These are phyloP conservation scores for Sabatieria punctata DNA, from an alignment of 2,888 invertebrate species.

Conservation along the genomic window DNA sequence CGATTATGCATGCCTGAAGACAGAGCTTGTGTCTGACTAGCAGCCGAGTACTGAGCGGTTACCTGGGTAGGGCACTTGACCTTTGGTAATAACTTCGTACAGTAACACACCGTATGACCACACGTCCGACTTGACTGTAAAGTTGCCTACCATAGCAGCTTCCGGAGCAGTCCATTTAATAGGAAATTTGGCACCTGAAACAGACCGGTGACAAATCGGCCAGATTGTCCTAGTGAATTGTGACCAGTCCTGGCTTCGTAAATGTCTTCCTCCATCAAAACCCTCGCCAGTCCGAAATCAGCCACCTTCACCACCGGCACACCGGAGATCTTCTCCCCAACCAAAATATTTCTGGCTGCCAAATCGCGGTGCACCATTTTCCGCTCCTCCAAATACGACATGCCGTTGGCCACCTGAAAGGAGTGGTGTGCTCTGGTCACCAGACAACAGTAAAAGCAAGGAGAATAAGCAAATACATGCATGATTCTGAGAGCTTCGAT, in stretches of 20 bases:
- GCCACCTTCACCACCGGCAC: slow-evolving; percentile 41
- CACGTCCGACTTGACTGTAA: slow-evolving; percentile 96
- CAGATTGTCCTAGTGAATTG: not conserved
- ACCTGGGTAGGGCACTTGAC: slow-evolving; percentile 89
- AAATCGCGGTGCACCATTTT: slow-evolving; percentile 76
- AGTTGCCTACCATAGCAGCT: slow-evolving; percentile 68
- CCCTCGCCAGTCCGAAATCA: slow-evolving; percentile 90
- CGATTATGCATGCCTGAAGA: slow-evolving; percentile 68
- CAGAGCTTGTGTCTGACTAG: slow-evolving; percentile 5
- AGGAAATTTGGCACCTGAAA: slow-evolving; percentile 67
- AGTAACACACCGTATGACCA: slow-evolving; percentile 74
- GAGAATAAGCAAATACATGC: too few species aligned
- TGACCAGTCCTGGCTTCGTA: slow-evolving; percentile 26
- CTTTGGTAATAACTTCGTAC: slow-evolving; percentile 38
- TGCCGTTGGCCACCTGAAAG: slow-evolving; percentile 37
- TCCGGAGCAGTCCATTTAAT: slow-evolving; percentile 80
- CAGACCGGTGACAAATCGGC: not conserved
- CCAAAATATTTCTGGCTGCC: slow-evolving; percentile 38
- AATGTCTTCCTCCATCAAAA: slow-evolving; percentile 82
- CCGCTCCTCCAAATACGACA: slow-evolving; percentile 66
- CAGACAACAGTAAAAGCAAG: too few species aligned
- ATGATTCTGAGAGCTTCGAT: too few species aligned
- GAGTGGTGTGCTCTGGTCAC: too few species aligned
- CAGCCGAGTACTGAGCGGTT: slow-evolving; percentile 13
- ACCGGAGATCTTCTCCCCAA: slow-evolving; percentile 44